Evolutionary conservation across 2,888 invertebrate species (phyloP), one percentile per base, ranked within the genome.

Genomic region (Mimachlamys varia): DNA sequence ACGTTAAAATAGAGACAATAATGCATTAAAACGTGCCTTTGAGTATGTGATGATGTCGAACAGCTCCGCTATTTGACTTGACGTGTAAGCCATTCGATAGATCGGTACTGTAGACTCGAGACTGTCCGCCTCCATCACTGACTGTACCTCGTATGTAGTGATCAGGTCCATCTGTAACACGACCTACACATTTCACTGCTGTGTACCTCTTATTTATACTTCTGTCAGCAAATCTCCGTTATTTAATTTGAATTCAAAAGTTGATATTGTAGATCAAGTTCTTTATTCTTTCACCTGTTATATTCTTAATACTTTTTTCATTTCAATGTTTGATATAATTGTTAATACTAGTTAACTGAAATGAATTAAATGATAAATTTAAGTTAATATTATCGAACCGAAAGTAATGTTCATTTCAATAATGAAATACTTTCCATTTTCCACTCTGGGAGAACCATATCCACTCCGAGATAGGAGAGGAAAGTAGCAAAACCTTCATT

Each of bases 401-500:
- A 7, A 44, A 44, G 44, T 44, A 44, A 44, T 44, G 7, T 44
- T 44, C 15, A 53, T 53, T 13, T 53, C 1, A 17, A 5, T 13
- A 53, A 15, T 44, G 15, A 7, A 53, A 55, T n/a, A 88, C 89
- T 89, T 88, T 89, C 91, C 97, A 98, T 98, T 95, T 98, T 97
- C 98, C 99, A 99, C 5, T 98, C 97, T 0, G 98, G 98, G 93
- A 98, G 97, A 19, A 97, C 97, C 94, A 98, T 97, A 94, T 98
- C 97, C 0, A 98, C 97, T 5, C 98, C 98, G 76, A 96, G 90
- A 88, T 98, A 98, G 94, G 98, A 98, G 93, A 98, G 97, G 95
- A 98, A 98, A 89, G 98, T 98, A 0, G 98, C 98, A 95, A 98
- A 98, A 0, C 98, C 98, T 96, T 98, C 98, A 95, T 98, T 98